Base-by-base conservation (phyloP, 1,140 invertebrate genomes). In the Schlechtendalia chinensis region DNA sequence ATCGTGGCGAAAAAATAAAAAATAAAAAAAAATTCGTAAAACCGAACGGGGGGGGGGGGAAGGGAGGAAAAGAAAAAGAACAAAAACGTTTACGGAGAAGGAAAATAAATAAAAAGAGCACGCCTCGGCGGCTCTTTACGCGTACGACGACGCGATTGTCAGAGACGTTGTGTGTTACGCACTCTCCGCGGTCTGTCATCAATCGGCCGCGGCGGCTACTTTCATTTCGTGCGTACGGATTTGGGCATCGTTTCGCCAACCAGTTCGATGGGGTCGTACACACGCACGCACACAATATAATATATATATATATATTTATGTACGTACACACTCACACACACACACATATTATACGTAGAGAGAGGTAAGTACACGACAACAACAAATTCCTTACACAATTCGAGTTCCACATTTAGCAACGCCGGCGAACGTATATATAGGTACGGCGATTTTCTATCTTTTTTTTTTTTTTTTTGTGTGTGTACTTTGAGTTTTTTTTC, bases 341-440 rank as follows among this genome's bases (percentile, higher is more conserved):
- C 65, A 6, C 5, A 24, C 22, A 10, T 50, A 17, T 69, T 47
- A 69, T 54, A 19, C 16, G 2, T 54, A 54, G 19, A 19, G 53
- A 5, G 16, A n/a, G 53, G 53, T 39, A 39, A 65, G 27, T 53
- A 59, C 53, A 58, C 72, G 29, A 75, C 72, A 56, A 59, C 72
- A 58, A 75, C 72, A 59, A 75, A 75, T 75, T 75, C 72, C 72
- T 75, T 75, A 59, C 72, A 75, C 72, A 75, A 75, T 75, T 75
- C 72, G 72, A 75, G 72, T 75, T 75, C 72, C 54, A 75, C 72
- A 72, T 72, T 72, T 72, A 72, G 69, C 50, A 54, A 53, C 50
- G 65, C 63, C 47, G 22, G 14, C 32, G 32, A 39, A 19, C 32
- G 22, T 69, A 27, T 29, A 47, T n/a, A 71, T 50, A 54, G 53